phyloP scores from a whole-genome alignment of 30 jellyfish, hydroid and myxozoan genomes.

The Hydractinia echinata region DNA sequence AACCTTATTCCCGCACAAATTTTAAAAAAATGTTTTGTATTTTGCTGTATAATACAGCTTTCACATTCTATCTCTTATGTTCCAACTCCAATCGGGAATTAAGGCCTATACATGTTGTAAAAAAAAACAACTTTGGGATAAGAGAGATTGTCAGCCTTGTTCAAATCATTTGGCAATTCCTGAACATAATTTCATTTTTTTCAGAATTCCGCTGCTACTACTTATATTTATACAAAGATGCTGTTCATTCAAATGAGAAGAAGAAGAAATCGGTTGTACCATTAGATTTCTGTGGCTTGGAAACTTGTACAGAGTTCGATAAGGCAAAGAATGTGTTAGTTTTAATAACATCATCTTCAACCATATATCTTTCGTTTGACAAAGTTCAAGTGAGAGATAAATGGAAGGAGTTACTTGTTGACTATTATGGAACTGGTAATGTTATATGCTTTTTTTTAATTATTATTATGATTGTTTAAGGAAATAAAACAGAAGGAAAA shows the following conservation, averaged over 20 bases:
- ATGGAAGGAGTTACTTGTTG: conserved; percentile 48
- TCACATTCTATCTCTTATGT: no score
- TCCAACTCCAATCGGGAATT: no score
- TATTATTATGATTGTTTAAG: neutral
- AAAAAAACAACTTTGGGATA: no score
- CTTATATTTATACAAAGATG: conserved; percentile 60
- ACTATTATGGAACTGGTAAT: conserved; percentile 68
- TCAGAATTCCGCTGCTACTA: conserved; percentile 18
- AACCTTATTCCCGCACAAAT: no score
- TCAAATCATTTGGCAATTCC: no score
- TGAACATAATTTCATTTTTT: neutral
- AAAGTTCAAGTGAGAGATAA: conserved; percentile 26
- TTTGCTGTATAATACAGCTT: no score
- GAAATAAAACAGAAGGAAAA: no score
- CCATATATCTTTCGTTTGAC: conserved; percentile 57
- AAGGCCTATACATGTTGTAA: no score
- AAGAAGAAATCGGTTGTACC: conserved; percentile 54
- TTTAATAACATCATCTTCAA: conserved; percentile 53
- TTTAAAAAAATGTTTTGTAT: no score
- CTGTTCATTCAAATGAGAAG: conserved; percentile 45
- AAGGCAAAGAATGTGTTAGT: conserved; percentile 60
- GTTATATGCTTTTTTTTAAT: neutral
- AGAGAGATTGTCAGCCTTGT: no score
- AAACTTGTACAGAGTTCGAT: conserved; percentile 34
- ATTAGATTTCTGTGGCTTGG: conserved; percentile 63